Evolutionary conservation across 2,797 vertebrate species (phyloP).

Genomic region (Fistularia commersonii): DNA sequence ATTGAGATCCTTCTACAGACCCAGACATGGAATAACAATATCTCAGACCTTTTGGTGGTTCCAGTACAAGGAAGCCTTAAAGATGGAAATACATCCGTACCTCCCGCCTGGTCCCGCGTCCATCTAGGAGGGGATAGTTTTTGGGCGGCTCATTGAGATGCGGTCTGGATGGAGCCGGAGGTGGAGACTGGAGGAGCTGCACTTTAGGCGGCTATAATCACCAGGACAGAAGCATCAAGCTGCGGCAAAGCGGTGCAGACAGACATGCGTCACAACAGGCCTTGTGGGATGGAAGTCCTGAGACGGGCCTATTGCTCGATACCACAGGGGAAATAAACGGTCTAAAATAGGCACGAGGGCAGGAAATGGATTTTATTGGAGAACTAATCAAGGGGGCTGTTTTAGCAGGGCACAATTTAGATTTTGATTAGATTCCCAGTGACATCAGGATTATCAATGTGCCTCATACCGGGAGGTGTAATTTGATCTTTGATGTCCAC

Average conservation of each 20-base stretch:
- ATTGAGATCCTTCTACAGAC: background rate
- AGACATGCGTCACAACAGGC: slow-evolving; percentile 53
- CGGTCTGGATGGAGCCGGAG: slow-evolving; percentile 30
- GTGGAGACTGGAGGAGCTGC: slow-evolving; percentile 51
- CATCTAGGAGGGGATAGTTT: slow-evolving; percentile 25
- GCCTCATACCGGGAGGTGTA: slow-evolving; percentile 73
- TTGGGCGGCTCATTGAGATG: slow-evolving; percentile 39
- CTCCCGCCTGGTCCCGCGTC: too few relatives aligned
- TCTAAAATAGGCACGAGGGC: slow-evolving; percentile 75
- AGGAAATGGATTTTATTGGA: slow-evolving; percentile 82
- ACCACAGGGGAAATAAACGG: slow-evolving; percentile 81
- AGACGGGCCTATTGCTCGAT: slow-evolving; percentile 65
- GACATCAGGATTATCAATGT: slow-evolving; percentile 77
- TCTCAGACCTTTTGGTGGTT: too few relatives aligned
- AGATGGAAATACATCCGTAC: too few relatives aligned
- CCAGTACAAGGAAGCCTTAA: too few relatives aligned
- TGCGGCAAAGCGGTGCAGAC: slow-evolving; percentile 60
- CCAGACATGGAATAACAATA: background rate
- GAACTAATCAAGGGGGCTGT: slow-evolving; percentile 78
- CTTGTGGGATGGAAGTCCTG: slow-evolving; percentile 62
- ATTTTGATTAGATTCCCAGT: slow-evolving; percentile 80
- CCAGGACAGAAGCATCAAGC: slow-evolving; percentile 50
- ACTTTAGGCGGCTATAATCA: slow-evolving; percentile 49
- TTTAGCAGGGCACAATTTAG: slow-evolving; percentile 79
- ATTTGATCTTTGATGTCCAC: slow-evolving; percentile 79